Base-by-base conservation (phyloP, 2,888 invertebrate species). In the Tetragonula carbonaria region DNA sequence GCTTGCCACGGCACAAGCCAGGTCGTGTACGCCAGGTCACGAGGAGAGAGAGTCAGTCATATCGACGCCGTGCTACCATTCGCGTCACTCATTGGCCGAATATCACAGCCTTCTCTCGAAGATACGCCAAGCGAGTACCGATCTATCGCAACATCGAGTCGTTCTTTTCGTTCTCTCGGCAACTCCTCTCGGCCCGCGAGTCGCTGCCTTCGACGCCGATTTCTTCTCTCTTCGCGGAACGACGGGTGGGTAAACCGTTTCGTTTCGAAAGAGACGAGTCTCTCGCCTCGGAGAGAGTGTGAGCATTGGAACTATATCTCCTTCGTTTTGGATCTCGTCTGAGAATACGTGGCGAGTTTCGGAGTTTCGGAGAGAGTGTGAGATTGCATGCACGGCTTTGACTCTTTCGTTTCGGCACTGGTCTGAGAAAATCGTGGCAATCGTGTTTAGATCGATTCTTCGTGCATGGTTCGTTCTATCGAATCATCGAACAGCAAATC, bases 1-100 rank as follows among this genome's bases (percentile, higher is more conserved):
- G 82, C 83, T 75, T 67, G 88, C 82, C 83, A 90, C 85, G 18
- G 18, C 53, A 38, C n/a, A 85, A 89, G 85, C 86, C 88, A 88
- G 86, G 82, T 87, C 87, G 86, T 86, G 83, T 83, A 90, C 87
- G 83, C 83, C 86, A 78, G 90, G 88, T 90, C 90, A 90, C 45
- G 45, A 45, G 90, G 89, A 90, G 87, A 84, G 85, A 86, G 88
- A 90, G 93, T 93, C 93, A 93, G 93, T 93, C 90, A 93, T 93
- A 92, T 90, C 92, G 87, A 90, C 90, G 91, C 92, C 92, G 92
- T 92, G 90, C 89, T 91, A 87, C 90, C 85, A 92, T 90, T 92
- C 91, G 90, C 91, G 88, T 92, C 92, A 91, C 84, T 85, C 85
- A 88, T 90, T 87, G 74, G 51, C 71, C 87, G 78, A 82, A 79